Conservation (phyloP, 2,113 vertebrate species). For the Gallinago media region DNA sequence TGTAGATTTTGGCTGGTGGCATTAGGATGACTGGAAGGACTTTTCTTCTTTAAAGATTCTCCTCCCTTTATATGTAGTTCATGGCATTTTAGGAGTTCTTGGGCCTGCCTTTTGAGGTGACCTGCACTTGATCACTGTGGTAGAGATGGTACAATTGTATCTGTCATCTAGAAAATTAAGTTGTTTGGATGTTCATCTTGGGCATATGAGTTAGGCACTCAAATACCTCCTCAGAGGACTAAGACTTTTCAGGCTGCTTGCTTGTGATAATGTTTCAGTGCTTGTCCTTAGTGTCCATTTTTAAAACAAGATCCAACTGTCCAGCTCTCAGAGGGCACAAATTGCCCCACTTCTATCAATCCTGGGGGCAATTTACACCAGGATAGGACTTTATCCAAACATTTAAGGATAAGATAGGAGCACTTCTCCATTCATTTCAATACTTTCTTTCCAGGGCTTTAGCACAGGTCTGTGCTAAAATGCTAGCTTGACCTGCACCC, state of each 20-base stretch:
- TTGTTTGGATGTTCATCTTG: neutral
- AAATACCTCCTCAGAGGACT: neutral
- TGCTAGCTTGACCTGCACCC: neutral
- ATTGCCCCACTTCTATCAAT: neutral
- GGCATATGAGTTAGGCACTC: neutral
- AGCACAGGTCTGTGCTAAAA: neutral
- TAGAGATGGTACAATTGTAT: neutral
- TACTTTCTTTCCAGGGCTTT: neutral
- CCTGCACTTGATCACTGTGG: neutral
- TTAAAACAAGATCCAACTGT: neutral
- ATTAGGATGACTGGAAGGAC: neutral
- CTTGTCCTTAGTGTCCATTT: neutral
- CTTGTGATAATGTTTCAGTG: neutral
- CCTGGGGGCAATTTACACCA: neutral
- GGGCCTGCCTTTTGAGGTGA: neutral
- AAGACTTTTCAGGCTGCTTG: neutral
- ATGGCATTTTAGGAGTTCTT: neutral
- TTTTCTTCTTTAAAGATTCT: constrained; percentile 8
- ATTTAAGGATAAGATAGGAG: neutral
- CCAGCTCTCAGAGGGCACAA: neutral
- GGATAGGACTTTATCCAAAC: neutral
- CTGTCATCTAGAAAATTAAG: neutral
- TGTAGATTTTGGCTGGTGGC: neutral
- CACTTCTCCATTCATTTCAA: neutral
- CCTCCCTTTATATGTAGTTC: constrained; percentile 12